Evolutionary conservation across 1,140 invertebrate species (phyloP).

Genomic region (Linepithema humile): DNA sequence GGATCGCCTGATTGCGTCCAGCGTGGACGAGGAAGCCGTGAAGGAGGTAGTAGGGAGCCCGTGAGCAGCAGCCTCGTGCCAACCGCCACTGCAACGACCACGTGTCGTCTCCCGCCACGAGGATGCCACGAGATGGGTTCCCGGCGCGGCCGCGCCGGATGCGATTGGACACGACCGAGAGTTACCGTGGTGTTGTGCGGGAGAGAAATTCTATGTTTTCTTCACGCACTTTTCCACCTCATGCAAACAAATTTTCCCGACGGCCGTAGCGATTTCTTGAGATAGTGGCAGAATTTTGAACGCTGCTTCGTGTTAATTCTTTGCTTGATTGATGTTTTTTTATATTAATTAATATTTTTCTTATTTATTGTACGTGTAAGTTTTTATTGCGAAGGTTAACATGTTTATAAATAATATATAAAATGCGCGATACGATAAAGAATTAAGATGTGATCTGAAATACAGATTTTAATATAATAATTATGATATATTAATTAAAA

Average conservation of each 20-base stretch:
- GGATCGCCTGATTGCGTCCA: slow-evolving; percentile 72
- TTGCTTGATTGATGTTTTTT: too few relatives aligned
- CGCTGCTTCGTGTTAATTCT: too few relatives aligned
- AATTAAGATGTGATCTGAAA: too few relatives aligned
- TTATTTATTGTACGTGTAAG: too few relatives aligned
- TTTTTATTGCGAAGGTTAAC: too few relatives aligned
- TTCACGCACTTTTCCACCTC: slow-evolving; percentile 4
- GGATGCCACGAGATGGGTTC: slow-evolving; percentile 55
- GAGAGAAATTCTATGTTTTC: slow-evolving; percentile 32
- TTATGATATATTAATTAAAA: too few relatives aligned
- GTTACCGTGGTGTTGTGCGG: neutral
- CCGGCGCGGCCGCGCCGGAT: slow-evolving; percentile 43
- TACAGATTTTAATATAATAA: too few relatives aligned
- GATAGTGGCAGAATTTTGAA: neutral
- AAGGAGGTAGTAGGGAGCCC: slow-evolving; percentile 65
- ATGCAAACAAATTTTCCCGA: neutral
- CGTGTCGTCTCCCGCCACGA: slow-evolving; percentile 73
- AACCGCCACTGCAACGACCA: slow-evolving; percentile 61
- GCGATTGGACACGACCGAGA: slow-evolving; percentile 45
- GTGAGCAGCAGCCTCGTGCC: slow-evolving; percentile 48
- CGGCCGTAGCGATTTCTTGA: neutral
- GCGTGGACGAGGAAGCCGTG: slow-evolving; percentile 66
- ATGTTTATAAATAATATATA: too few relatives aligned
- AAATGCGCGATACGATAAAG: too few relatives aligned
- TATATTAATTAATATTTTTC: too few relatives aligned